Evolutionary conservation across 2,888 invertebrate species (phyloP).

Genomic region (Oeneis ivallda): DNA sequence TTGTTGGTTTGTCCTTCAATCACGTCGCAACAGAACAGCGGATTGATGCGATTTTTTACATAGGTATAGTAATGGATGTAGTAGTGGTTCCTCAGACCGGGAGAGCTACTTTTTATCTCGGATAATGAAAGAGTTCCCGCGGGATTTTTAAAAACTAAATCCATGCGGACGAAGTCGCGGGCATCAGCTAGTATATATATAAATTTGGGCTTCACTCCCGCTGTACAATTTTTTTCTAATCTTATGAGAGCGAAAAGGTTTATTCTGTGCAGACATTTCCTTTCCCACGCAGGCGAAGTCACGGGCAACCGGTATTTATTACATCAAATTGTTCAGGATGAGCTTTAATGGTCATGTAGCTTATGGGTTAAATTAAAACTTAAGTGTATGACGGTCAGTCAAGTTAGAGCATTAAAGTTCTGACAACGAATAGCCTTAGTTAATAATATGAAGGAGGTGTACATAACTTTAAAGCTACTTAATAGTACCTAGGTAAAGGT

Average conservation of each 20-base stretch:
- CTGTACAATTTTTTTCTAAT: slow-evolving; percentile 3
- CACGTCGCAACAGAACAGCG: too few relatives aligned
- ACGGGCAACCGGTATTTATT: slow-evolving; percentile 23
- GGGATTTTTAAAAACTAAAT: too few relatives aligned
- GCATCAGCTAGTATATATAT: too few relatives aligned
- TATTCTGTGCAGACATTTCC: slow-evolving; percentile 9
- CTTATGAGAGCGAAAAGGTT: slow-evolving; percentile 9
- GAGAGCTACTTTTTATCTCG: too few relatives aligned
- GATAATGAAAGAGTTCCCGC: too few relatives aligned
- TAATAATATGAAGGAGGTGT: background rate
- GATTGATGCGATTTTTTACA: too few relatives aligned
- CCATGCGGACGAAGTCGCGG: too few relatives aligned
- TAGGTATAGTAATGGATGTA: too few relatives aligned
- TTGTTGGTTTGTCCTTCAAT: too few relatives aligned
- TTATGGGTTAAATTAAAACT: slow-evolving; percentile 26
- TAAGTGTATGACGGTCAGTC: slow-evolving; percentile 18
- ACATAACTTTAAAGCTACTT: background rate
- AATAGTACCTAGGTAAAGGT: too few relatives aligned
- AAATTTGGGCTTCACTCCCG: background rate
- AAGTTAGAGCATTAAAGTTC: slow-evolving; percentile 14
- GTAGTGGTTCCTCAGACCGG: too few relatives aligned
- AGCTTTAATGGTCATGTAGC: slow-evolving; percentile 23
- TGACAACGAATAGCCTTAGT: background rate
- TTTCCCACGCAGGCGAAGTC: slow-evolving; percentile 22
- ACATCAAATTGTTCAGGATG: slow-evolving; percentile 24